Evolutionary conservation across 2,797 vertebrate genomes (phyloP), one percentile per base, ranked within the genome.

Genomic region (Margarornis squamiger): DNA sequence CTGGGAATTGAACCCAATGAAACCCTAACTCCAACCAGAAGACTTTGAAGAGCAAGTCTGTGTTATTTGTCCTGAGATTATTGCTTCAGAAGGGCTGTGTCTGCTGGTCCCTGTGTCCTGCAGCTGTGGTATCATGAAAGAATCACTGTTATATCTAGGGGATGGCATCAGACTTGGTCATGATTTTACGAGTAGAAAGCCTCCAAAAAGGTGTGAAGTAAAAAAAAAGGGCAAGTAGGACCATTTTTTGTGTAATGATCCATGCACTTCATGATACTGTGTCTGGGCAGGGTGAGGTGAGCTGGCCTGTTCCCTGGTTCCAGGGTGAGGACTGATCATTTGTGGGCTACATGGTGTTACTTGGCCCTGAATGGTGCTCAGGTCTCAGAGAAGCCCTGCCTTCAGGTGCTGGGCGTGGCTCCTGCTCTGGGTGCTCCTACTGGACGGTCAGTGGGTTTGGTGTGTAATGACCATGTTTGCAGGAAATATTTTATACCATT

Each of bases 231-330:
- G 57, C 13, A 45, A 51, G 7, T 29, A 78, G 26, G 23, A 68
- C 43, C 5, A 30, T 7, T 58, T 68, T 73, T 48, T 49, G 5
- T 55, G 11, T 66, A 32, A 5, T 1, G 3, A 6, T 59, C 14
- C 21, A 0, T 2, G 18, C 5, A 24, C 20, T 62, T 90, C 34
- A 22, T 18, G 41, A 41, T 14, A 14, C 0, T 3, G 7, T 73
- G 36, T 36, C 41, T 34, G 18, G 13, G 26, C 24, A 5, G 1
- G 21, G 7, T 70, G 59, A 27, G 29, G 27, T 29, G 48, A 88
- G 29, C 21, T 27, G 21, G 26, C 29, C 29, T 76, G 32, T 81
- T 5, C 7, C 15, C 10, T 6, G 2, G 2, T 54, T 46, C 51
- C 23, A 30, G 66, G 17, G 7, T 24, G 65, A 45, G 34, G 12